These are phyloP conservation scores for Eulithis testata DNA, from an alignment of 2,888 invertebrate species.

Conservation along the genomic window DNA sequence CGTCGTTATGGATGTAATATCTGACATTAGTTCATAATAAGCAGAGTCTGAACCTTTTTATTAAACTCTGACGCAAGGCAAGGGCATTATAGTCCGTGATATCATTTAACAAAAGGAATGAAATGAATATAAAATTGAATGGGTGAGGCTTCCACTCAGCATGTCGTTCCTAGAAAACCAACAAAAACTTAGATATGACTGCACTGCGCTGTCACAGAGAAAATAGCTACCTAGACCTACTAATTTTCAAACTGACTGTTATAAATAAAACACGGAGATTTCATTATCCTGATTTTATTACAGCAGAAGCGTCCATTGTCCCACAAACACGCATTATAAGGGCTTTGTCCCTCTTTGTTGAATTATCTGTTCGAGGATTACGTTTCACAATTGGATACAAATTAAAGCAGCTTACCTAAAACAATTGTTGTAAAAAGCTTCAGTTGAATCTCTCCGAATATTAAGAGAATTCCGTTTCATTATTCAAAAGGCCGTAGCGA, in stretches of 20 bases:
- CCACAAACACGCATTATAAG: conserved; percentile 24
- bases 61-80: conserved; percentile 1
- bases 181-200: neutral
- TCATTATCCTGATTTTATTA: conserved; percentile 17
- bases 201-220: neutral
- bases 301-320: conserved; percentile 17
- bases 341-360: conserved; percentile 21
- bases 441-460: conserved; percentile 19
- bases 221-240: neutral
- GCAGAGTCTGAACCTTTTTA: conserved; percentile 4
- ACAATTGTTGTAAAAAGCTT: conserved; percentile 21
- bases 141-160: neutral
- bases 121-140: neutral
- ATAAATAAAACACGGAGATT: conserved; percentile 5
- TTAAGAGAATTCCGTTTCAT: conserved; percentile 34
- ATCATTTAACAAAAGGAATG: neutral
- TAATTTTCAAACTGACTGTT: neutral
- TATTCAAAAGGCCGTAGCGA: conserved; percentile 41
- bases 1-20: conserved; percentile 25
- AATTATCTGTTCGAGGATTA: conserved; percentile 23
- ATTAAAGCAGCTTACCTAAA: conserved; percentile 26
- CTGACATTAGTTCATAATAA: conserved; percentile 22
- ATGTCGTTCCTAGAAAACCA: neutral
- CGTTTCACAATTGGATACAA: conserved; percentile 25
- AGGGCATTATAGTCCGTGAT: neutral